Evolutionary conservation across 2,113 vertebrate species (phyloP), one percentile per base, ranked within the genome.

Genomic region (Zosterops lateralis): DNA sequence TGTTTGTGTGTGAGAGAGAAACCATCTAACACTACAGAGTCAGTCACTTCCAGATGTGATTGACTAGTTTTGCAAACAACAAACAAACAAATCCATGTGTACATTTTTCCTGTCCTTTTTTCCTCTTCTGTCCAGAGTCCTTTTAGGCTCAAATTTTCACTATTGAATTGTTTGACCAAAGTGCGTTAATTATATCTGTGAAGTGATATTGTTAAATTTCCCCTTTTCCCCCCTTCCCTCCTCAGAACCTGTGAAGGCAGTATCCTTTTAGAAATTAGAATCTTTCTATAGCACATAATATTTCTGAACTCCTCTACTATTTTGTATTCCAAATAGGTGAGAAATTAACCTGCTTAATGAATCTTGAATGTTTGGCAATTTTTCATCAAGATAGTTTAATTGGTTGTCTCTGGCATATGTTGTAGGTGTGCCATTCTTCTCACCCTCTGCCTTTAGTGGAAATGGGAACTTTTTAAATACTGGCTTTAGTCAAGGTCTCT

Each of bases 351-450:
- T 64, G 19, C 77, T 81, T 77, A 76, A 93, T 89, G 62, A 92
- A 81, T 94, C 80, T 86, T 87, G 89, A 92, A 79, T 86, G 32
- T 85, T 80, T 95, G 72, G 56, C 53, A 62, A 29, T 93, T 95
- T 96, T 95, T 96, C 76, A 48, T 87, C 34, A 50, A 21, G 28
- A 44, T 90, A 70, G 61, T 87, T 96, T 94, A 95, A 90, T 91
- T 84, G 51, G 56, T 94, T 92, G 36, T 89, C 61, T 94, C 50
- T 56, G 42, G 12, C 32, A 7, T 89, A 50, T 70, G 78, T 83
- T 60, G 40, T 54, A 93, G 70, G 18, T 73, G 26, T 86, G 82
- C 66, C 36, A 45, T 81, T 77, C 47, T 60, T 40, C 17, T 47
- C 12, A 17, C 48, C 12, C 12, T n/a, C 34, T 48, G 19, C 10